A percentile compares a stretch with the other conserved stretches of the same genome.
Evolutionary conservation across 1,140 invertebrate species (phyloP).

Genomic region (Holotrichia oblita): DNA sequence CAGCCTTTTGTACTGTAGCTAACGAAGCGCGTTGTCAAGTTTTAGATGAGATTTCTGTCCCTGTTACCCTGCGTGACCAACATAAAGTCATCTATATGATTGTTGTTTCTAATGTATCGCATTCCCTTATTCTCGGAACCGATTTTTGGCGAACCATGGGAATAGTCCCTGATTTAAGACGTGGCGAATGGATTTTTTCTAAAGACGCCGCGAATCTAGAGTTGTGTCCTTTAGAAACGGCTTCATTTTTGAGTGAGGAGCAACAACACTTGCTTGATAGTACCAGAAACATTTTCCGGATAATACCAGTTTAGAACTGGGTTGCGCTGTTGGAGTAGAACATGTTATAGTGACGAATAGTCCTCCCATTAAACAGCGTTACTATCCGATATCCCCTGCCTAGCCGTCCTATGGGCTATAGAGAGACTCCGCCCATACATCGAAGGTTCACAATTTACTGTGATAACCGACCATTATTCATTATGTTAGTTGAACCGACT

Average conservation of each 20-base stretch:
- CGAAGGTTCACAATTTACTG: neutral
- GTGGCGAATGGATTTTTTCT: conserved; percentile 14
- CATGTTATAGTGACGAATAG: neutral
- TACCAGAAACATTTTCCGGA: neutral
- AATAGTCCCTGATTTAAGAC: conserved; percentile 46
- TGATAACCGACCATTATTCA: conserved; percentile 18
- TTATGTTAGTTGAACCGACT: conserved; percentile 20
- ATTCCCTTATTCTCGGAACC: conserved; percentile 44
- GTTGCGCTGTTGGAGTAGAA: neutral
- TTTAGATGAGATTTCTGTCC: conserved; percentile 39
- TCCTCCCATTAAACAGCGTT: conserved; percentile 17
- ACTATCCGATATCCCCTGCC: neutral
- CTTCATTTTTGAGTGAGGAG: neutral
- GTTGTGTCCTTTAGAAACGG: neutral
- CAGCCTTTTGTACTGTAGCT: conserved; percentile 42
- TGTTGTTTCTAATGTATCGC: conserved; percentile 43
- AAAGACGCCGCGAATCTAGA: neutral
- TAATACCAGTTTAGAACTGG: neutral
- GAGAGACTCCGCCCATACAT: conserved; percentile 28
- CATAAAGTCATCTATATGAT: conserved; percentile 42
- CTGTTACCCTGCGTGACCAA: conserved; percentile 37
- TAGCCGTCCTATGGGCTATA: neutral
- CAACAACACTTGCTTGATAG: neutral
- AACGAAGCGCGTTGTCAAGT: conserved; percentile 44
- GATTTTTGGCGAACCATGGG: conserved; percentile 50